phyloP scores from a whole-genome alignment of 2,797 vertebrate genomes.

The Melanotaenia maccullochi region DNA sequence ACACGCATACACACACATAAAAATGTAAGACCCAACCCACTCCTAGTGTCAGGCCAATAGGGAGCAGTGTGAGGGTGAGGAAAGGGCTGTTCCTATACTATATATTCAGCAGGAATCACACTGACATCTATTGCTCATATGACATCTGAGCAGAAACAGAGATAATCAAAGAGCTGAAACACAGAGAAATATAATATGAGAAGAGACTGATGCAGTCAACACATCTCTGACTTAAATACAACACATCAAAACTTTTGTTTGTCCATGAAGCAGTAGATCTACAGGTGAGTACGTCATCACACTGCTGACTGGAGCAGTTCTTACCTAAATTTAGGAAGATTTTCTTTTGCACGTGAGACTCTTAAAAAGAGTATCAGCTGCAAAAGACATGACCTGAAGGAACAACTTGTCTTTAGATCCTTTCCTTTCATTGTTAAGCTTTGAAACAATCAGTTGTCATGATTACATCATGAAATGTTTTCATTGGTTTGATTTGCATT shows the following conservation, averaged over 20 bases:
- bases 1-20: constrained; percentile 32
- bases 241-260: constrained; percentile 28
- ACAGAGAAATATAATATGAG: constrained; percentile 10
- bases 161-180: background rate
- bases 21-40: constrained; percentile 52
- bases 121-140: constrained; percentile 24
- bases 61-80: constrained; percentile 33
- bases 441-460: background rate
- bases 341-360: background rate
- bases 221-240: background rate
- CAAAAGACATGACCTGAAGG: background rate
- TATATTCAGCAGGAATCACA: constrained; percentile 39
- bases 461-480: background rate
- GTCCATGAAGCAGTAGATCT: constrained; percentile 23
- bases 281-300: constrained; percentile 61
- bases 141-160: constrained; percentile 18
- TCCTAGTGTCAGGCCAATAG: constrained; percentile 45
- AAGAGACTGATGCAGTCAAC: background rate
- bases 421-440: background rate
- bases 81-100: constrained; percentile 62
- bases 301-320: background rate
- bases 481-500: constrained; percentile 14
- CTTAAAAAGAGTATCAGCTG: background rate
- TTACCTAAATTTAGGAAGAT: background rate
- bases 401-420: background rate